Percentiles rank a stretch among this genome's conserved stretches.
Conservation (phyloP, 2,113 vertebrate species). For the Tupaia tana region DNA sequence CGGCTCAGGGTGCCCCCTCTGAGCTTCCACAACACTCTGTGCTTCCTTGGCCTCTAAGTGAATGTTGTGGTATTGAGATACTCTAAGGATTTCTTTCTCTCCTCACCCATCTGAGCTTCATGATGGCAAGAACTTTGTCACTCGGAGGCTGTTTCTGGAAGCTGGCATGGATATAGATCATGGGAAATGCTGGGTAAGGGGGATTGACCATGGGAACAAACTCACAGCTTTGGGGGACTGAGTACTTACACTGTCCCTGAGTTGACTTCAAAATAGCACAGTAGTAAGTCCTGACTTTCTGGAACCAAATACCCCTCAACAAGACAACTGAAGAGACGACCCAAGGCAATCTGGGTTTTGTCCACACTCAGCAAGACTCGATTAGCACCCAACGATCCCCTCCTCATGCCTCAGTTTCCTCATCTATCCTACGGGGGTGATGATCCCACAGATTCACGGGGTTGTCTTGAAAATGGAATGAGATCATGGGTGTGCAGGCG, state of each 20-base stretch:
- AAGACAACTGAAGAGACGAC: background rate
- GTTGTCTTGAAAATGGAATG: constrained; percentile 66
- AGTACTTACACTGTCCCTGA: background rate
- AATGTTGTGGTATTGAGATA: background rate
- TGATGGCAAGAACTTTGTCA: background rate
- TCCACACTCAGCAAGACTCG: background rate
- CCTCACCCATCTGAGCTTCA: background rate
- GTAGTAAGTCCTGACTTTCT: constrained; percentile 10
- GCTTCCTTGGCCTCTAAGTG: background rate
- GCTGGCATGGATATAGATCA: background rate
- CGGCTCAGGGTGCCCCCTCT: background rate
- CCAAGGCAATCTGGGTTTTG: background rate
- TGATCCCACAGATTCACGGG: constrained; percentile 15
- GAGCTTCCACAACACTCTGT: background rate
- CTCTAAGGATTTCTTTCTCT: background rate
- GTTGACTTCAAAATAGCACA: background rate
- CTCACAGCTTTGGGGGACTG: background rate
- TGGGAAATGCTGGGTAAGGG: background rate
- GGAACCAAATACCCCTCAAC: background rate
- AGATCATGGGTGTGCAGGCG: constrained; percentile 67
- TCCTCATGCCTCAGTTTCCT: constrained; percentile 56
- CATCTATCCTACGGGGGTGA: constrained; percentile 15
- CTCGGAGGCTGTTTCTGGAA: background rate
- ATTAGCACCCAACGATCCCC: background rate
- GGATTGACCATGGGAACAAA: background rate